Evolutionary conservation across 2,113 vertebrate species (phyloP), one percentile per base, ranked within the genome.

Genomic region (Cisticola juncidis): DNA sequence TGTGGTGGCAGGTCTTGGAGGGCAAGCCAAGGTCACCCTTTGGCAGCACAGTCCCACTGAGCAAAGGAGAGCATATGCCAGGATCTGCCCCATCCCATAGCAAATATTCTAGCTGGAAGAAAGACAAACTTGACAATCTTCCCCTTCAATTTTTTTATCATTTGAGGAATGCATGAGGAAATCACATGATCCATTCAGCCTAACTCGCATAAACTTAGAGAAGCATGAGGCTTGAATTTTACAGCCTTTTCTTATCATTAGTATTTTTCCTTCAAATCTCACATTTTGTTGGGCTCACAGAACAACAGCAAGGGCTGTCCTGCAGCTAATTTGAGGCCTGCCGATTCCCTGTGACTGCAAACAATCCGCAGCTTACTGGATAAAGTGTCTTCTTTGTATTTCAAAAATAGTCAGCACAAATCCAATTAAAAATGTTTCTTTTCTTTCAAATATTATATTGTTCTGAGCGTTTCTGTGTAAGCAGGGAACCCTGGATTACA

Each of bases 371-470:
- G 88, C 90, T 95, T 90, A 93, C 82, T 94, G 93, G 82, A 96
- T 88, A 84, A 95, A 94, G 47, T 47, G 56, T 73, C 26, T 18
- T 93, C 72, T 95, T 95, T 90, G 86, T 92, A 51, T 93, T 95
- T 95, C 66, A 25, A 88, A 97, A 95, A 96, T 56, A 95, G 88
- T 92, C 94, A 84, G 77, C 79, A 80, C 66, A 93, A 95, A 96
- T 95, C 93, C 93, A 97, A 95, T 97, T 97, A 84, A 97, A 95
- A 90, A 71, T 86, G 69, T 86, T 96, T 94, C 90, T 84, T 95
- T 94, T 88, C 83, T 91, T 84, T 96, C 90, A 96, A 92, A 97
- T 92, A 95, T 91, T 51, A 85, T 45, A 91, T 95, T 96, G 82
- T 95, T 97, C 83, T 77, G 60, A 84, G 86, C 1, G 0, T 90